Conservation (phyloP, 2,888 invertebrate genomes). For the Cataglyphis altisquamis region DNA sequence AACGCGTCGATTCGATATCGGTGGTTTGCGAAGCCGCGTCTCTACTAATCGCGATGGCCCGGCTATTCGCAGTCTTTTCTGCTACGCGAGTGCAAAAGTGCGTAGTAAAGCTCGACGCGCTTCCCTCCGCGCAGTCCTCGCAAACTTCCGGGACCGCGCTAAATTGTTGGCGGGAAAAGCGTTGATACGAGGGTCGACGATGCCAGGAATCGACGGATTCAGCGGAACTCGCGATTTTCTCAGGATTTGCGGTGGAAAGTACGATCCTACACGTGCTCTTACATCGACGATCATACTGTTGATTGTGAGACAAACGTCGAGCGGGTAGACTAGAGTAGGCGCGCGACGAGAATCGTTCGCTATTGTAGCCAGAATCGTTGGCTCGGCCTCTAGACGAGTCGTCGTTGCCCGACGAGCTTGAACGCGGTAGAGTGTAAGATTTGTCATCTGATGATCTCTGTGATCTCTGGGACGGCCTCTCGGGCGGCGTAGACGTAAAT, state of each 20-base stretch:
- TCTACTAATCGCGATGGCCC: slow-evolving; percentile 79
- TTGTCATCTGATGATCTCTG: slow-evolving; percentile 68
- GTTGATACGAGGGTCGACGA: slow-evolving; percentile 82
- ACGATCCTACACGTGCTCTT: slow-evolving; percentile 91
- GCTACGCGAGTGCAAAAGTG: slow-evolving; percentile 84
- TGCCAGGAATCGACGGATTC: slow-evolving; percentile 82
- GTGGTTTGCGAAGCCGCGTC: slow-evolving; percentile 88
- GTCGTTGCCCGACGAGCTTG: slow-evolving; percentile 68
- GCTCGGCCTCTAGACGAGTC: slow-evolving; percentile 69
- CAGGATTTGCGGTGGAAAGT: slow-evolving; percentile 86
- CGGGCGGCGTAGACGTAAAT: slow-evolving; percentile 87
- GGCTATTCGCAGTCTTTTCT: slow-evolving; percentile 78
- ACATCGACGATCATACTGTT: slow-evolving; percentile 87
- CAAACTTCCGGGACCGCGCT: slow-evolving; percentile 86
- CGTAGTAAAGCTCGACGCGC: slow-evolving; percentile 78
- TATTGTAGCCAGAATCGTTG: slow-evolving; percentile 87
- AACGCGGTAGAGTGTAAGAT: slow-evolving; percentile 81
- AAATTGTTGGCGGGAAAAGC: slow-evolving; percentile 74
- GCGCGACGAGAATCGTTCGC: slow-evolving; percentile 87
- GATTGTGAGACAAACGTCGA: slow-evolving; percentile 77
- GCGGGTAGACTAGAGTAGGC: slow-evolving; percentile 82
- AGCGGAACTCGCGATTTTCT: slow-evolving; percentile 59
- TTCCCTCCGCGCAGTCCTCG: slow-evolving; percentile 83
- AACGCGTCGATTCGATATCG: slow-evolving; percentile 77
- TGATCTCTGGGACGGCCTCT: slow-evolving; percentile 82